phyloP scores from a whole-genome alignment of 2,888 invertebrate species.

The Vannuccia rotundouncinata region DNA sequence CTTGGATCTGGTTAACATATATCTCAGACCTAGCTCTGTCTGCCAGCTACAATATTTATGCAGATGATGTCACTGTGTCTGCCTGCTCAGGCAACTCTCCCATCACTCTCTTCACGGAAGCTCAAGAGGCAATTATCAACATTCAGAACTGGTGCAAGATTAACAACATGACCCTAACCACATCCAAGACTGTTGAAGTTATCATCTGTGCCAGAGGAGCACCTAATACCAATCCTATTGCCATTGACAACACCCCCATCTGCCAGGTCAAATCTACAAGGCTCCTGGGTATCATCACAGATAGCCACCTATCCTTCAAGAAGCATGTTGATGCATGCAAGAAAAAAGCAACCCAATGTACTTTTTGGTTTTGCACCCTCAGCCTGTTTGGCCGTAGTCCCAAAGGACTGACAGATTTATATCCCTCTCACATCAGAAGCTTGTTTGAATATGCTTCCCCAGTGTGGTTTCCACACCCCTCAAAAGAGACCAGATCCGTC shows the following conservation, averaged over 20 bases:
- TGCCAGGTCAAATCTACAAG: neutral
- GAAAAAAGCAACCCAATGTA: too few species aligned
- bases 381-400: neutral
- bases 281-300: constrained; percentile 1
- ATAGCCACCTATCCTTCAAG: neutral
- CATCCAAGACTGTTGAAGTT: constrained; percentile 4
- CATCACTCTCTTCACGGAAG: neutral
- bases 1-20: neutral
- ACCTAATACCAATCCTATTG: neutral
- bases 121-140: neutral
- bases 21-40: neutral
- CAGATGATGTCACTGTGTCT: neutral
- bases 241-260: neutral
- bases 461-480: neutral
- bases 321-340: too few species aligned
- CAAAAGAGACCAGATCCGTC: neutral
- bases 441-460: neutral
- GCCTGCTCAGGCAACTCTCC: neutral
- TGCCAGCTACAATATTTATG: neutral
- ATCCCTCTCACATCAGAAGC: neutral
- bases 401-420: neutral
- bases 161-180: neutral
- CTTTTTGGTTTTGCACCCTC: too few species aligned
- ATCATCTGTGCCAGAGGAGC: constrained; percentile 10
- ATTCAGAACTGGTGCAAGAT: neutral